These are phyloP conservation scores for Habropoda laboriosa DNA, from an alignment of 1,140 invertebrate species.

Conservation along the genomic window DNA sequence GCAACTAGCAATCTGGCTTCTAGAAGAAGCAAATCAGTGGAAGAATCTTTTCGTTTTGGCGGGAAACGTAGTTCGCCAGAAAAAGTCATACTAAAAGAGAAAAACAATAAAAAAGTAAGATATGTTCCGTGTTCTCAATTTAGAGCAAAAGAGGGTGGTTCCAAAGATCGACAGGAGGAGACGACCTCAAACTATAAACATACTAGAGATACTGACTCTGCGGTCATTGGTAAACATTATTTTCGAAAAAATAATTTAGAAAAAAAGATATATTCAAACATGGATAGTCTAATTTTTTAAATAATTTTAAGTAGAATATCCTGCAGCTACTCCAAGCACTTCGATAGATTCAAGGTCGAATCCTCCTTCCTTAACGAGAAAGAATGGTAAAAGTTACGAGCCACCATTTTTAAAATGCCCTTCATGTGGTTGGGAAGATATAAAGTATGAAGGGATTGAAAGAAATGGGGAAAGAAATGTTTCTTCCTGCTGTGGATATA, in stretches of 20 bases:
- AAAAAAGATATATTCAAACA: not conserved
- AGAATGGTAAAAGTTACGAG: not conserved
- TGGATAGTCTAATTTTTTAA: not conserved
- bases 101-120: not conserved
- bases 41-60: not conserved
- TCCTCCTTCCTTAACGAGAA: not conserved
- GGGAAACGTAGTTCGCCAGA: not conserved
- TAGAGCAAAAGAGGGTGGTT: not conserved
- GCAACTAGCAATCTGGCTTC: not conserved
- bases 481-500: not conserved
- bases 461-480: not conserved
- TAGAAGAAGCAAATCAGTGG: slow-evolving; percentile 13
- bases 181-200: not conserved
- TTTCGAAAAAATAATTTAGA: not conserved
- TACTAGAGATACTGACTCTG: slow-evolving; percentile 12
- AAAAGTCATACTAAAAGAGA: not conserved
- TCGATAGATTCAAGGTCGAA: not conserved
- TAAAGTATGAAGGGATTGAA: not conserved
- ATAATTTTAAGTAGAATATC: not conserved
- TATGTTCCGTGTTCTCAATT: slow-evolving; percentile 9
- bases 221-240: slow-evolving; percentile 23
- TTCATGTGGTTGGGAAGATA: slow-evolving; percentile 45
- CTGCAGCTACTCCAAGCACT: not conserved
- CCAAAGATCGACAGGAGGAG: not conserved
- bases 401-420: slow-evolving; percentile 40